A percentile compares a stretch with the other conserved stretches of the same genome.
Conservation (phyloP, 2,888 invertebrate species). For the Phalera bucephala region DNA sequence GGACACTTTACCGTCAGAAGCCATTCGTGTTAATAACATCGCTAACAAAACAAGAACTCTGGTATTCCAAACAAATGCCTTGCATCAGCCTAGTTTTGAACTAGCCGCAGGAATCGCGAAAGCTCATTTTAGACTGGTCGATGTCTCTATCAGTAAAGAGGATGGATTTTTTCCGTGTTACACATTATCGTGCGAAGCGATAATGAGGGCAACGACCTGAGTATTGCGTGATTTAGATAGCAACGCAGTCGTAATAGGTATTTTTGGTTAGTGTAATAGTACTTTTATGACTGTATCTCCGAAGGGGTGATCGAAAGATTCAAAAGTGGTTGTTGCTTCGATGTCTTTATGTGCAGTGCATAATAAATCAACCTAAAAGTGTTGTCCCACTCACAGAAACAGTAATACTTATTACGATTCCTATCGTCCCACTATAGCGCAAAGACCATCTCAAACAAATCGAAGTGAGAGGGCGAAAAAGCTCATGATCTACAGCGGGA, state of each 20-base stretch:
- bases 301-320: too few relatives aligned
- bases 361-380: too few relatives aligned
- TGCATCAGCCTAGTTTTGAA: conserved; percentile 13
- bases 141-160: conserved; percentile 54
- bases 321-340: too few relatives aligned
- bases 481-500: too few relatives aligned
- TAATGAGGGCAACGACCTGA: conserved; percentile 68
- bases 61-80: conserved; percentile 24
- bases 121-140: conserved; percentile 47
- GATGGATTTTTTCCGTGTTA: conserved; percentile 72
- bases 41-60: conserved; percentile 38
- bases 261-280: conserved; percentile 17
- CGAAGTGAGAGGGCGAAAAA: too few relatives aligned
- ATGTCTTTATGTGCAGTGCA: too few relatives aligned
- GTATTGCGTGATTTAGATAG: conserved; percentile 63
- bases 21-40: conserved; percentile 33
- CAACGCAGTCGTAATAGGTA: conserved; percentile 38
- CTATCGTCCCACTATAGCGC: too few relatives aligned
- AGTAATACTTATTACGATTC: too few relatives aligned
- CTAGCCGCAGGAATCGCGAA: conserved; percentile 20
- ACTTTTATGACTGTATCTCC: too few relatives aligned
- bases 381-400: too few relatives aligned
- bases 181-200: conserved; percentile 70
- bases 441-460: too few relatives aligned
- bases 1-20: conserved; percentile 47